Base-by-base conservation (phyloP, 2,888 invertebrate species). In the Stenichneumon culpator region DNA sequence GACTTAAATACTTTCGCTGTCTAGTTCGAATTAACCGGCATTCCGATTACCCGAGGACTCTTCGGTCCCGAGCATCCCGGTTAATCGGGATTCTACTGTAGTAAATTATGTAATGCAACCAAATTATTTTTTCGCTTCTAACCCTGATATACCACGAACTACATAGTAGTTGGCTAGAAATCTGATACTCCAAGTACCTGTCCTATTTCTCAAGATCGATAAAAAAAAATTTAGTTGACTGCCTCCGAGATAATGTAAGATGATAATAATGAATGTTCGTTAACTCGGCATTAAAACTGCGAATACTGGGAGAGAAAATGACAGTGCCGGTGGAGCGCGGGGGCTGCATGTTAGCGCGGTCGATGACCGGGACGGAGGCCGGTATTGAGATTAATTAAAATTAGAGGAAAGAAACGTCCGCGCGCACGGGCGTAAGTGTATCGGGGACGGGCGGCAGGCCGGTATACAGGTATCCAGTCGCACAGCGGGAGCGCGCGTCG, bases 301-400 rank as follows among this genome's bases (percentile, higher is more conserved):
- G 50, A 7, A 3, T 36, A 19, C 68, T 9, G 70, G 19, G 70
- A n/a, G 54, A 54, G 2, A 22, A 54, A 9, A 22, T 7, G 19
- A 22, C 54, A 54, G 22, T 9, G 11, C 22, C 54, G 54, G 22
- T 0, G 54, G 9, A 9, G 22, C n/a, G 19, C 22, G 11, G 2
- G 54, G 7, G 54, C 11, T 9, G 54, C 22, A 22, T 22, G 65
- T 75, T 67, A 65, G 39, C 39, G 16, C 65, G 65, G 44, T 86
- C 86, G 88, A 90, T 90, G 88, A 89, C 86, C 87, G 87, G 78
- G 84, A 86, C 32, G 50, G 88, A 89, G 89, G 87, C 88, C 78
- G 88, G 87, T 90, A 90, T 90, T 88, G 88, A 86, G 87, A 89
- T 90, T 91, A 90, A 92, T 92, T 92, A 90, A 92, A 92, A 92